Conservation (phyloP, 2,797 vertebrate species). For the Spatula clypeata region DNA sequence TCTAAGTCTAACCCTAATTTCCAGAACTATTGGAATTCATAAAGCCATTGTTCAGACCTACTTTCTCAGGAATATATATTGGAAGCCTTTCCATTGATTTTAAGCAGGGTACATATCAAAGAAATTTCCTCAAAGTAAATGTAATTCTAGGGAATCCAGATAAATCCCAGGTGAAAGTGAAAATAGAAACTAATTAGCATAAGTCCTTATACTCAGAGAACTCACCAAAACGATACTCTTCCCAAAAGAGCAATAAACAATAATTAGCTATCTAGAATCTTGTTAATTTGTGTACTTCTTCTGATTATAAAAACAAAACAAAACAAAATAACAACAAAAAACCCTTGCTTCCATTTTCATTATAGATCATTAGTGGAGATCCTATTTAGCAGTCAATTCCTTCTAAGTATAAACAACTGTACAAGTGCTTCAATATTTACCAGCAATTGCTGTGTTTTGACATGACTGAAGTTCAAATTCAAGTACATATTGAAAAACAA, state of each 20-base stretch:
- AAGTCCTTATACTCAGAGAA: background rate
- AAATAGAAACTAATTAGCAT: conserved; percentile 38
- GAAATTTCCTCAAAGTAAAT: background rate
- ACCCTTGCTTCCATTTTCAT: background rate
- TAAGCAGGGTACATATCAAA: background rate
- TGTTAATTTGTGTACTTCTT: background rate
- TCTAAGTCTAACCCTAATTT: background rate
- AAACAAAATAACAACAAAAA: no score
- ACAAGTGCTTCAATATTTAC: background rate
- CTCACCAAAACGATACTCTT: background rate
- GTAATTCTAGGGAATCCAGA: background rate
- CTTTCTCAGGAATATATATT: background rate
- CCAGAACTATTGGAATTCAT: background rate
- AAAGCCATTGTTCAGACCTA: background rate
- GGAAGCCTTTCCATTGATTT: background rate
- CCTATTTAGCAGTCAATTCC: background rate
- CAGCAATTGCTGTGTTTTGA: background rate
- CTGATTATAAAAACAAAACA: background rate
- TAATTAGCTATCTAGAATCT: conserved; percentile 28
- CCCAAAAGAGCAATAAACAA: conserved; percentile 25
- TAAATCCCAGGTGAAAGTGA: background rate
- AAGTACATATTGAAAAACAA: background rate
- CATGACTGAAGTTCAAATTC: background rate
- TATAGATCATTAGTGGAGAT: background rate
- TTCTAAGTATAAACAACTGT: background rate